A percentile compares a stretch with the other conserved stretches of the same genome.
These are phyloP conservation scores for Delia radicum DNA, from an alignment of 1,140 invertebrate species.

Conservation along the genomic window DNA sequence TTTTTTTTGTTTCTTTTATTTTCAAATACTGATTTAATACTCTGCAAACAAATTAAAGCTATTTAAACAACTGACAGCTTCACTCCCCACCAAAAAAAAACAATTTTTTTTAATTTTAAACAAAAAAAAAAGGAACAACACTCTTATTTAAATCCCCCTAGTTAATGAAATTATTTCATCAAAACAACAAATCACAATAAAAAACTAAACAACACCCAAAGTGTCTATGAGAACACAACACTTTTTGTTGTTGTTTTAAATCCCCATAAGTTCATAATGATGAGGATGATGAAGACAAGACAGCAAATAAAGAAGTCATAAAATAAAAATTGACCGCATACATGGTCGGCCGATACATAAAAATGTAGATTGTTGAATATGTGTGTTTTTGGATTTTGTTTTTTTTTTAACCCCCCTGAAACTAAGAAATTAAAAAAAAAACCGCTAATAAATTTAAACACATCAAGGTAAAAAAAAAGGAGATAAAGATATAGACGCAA, in stretches of 20 bases:
- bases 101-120: background rate
- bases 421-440: conserved; percentile 43
- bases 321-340: conserved; percentile 13
- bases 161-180: conserved; percentile 44
- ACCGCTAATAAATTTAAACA: conserved; percentile 53
- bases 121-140: background rate
- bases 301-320: conserved; percentile 15
- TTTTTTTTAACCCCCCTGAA: background rate
- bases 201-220: conserved; percentile 44
- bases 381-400: background rate
- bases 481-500: background rate
- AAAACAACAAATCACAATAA: conserved; percentile 27
- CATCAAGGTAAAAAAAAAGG: conserved; percentile 11
- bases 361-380: background rate
- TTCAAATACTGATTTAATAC: too few species aligned
- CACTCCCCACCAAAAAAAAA: background rate
- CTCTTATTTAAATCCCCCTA: too few species aligned
- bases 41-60: conserved; percentile 13
- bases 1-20: background rate
- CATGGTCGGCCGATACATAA: background rate
- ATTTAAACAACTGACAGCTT: conserved; percentile 6
- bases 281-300: background rate
- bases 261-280: background rate
- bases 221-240: conserved; percentile 50
- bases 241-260: background rate